A percentile compares a stretch with the other conserved stretches of the same genome.
These are phyloP conservation scores for Chlorocebus sabaeus DNA, from an alignment of 2,113 vertebrate species.

Conservation along the genomic window DNA sequence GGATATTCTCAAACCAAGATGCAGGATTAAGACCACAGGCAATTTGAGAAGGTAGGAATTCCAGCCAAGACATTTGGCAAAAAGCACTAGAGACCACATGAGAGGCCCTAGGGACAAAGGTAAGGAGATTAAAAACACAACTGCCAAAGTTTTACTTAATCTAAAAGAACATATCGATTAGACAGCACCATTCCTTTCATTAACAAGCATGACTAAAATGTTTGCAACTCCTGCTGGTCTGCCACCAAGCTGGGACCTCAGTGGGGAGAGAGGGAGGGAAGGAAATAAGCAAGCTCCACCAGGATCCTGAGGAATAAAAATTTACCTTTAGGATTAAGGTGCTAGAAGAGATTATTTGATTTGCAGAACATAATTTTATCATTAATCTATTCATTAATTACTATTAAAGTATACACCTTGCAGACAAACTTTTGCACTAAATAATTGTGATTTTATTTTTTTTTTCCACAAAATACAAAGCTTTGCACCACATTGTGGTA, in stretches of 20 bases:
- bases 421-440: constrained; percentile 42
- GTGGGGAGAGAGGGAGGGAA: rapidly evolving
- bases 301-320: neutral
- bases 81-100: neutral
- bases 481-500: constrained; percentile 48
- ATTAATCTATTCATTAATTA: neutral
- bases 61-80: constrained; percentile 29
- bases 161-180: neutral
- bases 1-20: neutral
- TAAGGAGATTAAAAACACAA: constrained; percentile 23
- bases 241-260: neutral
- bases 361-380: neutral
- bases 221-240: neutral
- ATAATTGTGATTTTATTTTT: constrained; percentile 34
- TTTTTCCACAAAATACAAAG: constrained; percentile 70
- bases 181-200: neutral
- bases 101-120: neutral
- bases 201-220: neutral
- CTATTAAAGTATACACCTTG: neutral
- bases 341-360: neutral
- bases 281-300: neutral
- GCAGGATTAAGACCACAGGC: neutral
- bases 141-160: constrained; percentile 16
- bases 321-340: neutral
- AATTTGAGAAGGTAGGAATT: constrained; percentile 35